Percentiles rank a stretch among this genome's conserved stretches.
phyloP scores from a whole-genome alignment of 2,888 invertebrate species.

The Exephanes ischioxanthus region DNA sequence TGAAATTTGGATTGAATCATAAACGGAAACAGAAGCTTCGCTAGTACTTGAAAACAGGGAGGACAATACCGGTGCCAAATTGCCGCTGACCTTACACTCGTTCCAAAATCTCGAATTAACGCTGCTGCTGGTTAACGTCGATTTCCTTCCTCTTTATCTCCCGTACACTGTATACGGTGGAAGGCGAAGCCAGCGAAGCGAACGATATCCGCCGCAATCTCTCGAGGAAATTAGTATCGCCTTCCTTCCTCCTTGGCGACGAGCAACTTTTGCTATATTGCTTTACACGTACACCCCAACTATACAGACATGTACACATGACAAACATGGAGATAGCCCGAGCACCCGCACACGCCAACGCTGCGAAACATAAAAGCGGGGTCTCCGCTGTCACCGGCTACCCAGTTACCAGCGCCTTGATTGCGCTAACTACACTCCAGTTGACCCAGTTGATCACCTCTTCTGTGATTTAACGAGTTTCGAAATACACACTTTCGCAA shows the following conservation, averaged over 20 bases:
- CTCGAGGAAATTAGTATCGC: constrained; percentile 58
- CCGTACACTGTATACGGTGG: constrained; percentile 16
- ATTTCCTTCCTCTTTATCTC: constrained; percentile 52
- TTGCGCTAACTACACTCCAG: constrained; percentile 24
- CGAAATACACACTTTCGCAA: constrained; percentile 42
- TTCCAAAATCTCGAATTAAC: constrained; percentile 40
- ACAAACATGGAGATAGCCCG: constrained; percentile 4
- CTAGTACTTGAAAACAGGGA: constrained; percentile 8
- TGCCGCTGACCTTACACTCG: constrained; percentile 38
- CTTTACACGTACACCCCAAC: not conserved
- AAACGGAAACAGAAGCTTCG: constrained; percentile 9
- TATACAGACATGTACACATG: not conserved
- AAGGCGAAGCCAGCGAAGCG: constrained; percentile 33
- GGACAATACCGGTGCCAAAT: constrained; percentile 51
- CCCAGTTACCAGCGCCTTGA: not conserved
- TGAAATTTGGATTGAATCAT: constrained; percentile 42
- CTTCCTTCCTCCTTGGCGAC: constrained; percentile 55
- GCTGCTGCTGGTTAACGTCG: constrained; percentile 34
- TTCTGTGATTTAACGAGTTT: constrained; percentile 50
- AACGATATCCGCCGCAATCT: constrained; percentile 57
- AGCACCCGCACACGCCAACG: not conserved
- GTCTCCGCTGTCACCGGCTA: constrained; percentile 9
- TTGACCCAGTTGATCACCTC: constrained; percentile 7
- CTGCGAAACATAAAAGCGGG: constrained; percentile 8
- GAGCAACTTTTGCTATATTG: constrained; percentile 52